These are phyloP conservation scores for Apis florea DNA, from an alignment of 1,140 invertebrate genomes.

Conservation along the genomic window DNA sequence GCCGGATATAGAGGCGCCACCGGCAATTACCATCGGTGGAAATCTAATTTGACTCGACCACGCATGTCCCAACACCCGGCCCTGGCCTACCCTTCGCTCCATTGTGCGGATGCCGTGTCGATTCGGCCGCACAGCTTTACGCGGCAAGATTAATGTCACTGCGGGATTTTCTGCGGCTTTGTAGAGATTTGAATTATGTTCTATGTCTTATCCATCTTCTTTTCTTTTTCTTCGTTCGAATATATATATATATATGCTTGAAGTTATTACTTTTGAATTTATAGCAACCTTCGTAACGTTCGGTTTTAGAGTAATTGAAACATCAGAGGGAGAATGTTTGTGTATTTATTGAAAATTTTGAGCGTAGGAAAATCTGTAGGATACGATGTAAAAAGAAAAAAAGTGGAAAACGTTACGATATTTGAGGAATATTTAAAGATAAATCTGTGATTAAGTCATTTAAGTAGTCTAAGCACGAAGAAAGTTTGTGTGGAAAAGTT, in stretches of 20 bases:
- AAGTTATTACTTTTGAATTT: no score
- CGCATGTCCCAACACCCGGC: constrained; percentile 59
- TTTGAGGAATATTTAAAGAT: no score
- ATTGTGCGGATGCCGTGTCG: constrained; percentile 41
- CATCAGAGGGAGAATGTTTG: no score
- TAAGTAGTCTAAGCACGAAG: no score
- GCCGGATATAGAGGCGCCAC: constrained; percentile 80
- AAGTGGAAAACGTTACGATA: no score
- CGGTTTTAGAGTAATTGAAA: no score
- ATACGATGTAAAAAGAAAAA: no score
- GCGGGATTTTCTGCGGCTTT: neutral
- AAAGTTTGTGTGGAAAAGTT: neutral
- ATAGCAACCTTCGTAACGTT: no score
- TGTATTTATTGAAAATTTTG: no score
- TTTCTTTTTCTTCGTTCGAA: neutral
- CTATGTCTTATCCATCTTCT: no score
- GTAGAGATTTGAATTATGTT: neutral
- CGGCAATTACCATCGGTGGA: constrained; percentile 75
- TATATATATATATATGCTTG: neutral
- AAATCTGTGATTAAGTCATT: no score
- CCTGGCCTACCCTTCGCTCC: constrained; percentile 28
- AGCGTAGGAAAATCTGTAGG: no score
- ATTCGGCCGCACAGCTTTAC: constrained; percentile 15
- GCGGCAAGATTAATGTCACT: neutral
- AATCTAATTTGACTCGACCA: constrained; percentile 76